Percentiles rank a stretch among this genome's conserved stretches.
phyloP scores from a whole-genome alignment of 2,888 invertebrate species.

The Drosophila tanythrix region DNA sequence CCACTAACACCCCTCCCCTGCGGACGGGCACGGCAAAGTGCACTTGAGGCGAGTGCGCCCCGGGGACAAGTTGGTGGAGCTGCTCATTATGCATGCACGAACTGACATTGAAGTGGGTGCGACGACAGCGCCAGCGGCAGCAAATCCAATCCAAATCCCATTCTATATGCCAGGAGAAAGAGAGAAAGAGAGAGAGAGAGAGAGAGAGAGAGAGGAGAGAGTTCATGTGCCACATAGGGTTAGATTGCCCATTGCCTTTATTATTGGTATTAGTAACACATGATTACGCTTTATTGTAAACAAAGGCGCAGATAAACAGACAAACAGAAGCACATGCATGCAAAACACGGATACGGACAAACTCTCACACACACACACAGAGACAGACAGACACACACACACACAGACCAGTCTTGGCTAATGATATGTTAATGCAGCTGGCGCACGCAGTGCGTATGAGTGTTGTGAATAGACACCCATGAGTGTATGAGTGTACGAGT shows the following conservation, averaged over 20 bases:
- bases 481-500: constrained; percentile 7
- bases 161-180: background rate
- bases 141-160: constrained; percentile 7
- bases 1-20: background rate
- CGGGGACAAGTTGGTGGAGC: constrained; percentile 46
- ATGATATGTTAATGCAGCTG: constrained; percentile 78
- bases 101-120: constrained; percentile 77
- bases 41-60: constrained; percentile 67
- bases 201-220: constrained; percentile 33
- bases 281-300: constrained; percentile 79
- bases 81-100: constrained; percentile 77
- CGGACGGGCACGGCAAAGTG: constrained; percentile 56
- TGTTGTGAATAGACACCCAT: constrained; percentile 31
- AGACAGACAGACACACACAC: constrained; percentile 11
- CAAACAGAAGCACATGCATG: constrained; percentile 49
- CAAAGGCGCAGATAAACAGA: constrained; percentile 74
- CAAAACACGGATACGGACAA: constrained; percentile 30
- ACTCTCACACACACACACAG: constrained; percentile 6
- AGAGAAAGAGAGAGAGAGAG: background rate
- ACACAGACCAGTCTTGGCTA: constrained; percentile 34
- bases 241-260: constrained; percentile 72
- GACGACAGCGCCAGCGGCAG: constrained; percentile 39
- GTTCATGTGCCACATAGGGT: constrained; percentile 64
- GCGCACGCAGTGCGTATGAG: constrained; percentile 77
- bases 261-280: constrained; percentile 80